Base-by-base conservation (phyloP, 2,113 vertebrate species). In the Pandion haliaetus region DNA sequence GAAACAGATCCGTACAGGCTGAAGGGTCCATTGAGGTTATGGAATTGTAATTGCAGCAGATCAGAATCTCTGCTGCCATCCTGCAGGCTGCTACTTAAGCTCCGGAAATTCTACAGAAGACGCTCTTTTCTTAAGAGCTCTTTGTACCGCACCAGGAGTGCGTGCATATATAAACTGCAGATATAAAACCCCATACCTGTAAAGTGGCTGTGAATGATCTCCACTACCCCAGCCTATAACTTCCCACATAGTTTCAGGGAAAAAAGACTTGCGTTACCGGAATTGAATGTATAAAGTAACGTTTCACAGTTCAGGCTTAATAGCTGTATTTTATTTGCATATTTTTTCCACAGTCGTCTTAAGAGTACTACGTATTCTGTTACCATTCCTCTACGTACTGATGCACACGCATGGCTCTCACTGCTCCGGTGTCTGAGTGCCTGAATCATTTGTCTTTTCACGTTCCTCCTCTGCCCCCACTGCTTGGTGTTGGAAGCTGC, bases 371-470 rank as follows among this genome's bases (percentile, higher is more conserved):
- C 1, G 4, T 32, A 2, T 44, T 61, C 78, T 2, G 2, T 17
- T 50, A 9, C 59, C 23, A 0, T 17, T 31, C 8, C 76, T 29
- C 36, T 8, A 8, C 0, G 2, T 8, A 11, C 40, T 6, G 55
- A 80, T 5, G 61, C 72, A 17, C 62, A 13, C 13, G 1, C 17
- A 2, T 8, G 76, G 76, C 90, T 67, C 85, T 62, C 9, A 0
- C 45, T 29, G 82, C 58, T 67, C 92, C 29, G 67, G 5, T 10
- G 58, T 66, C 90, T 42, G 40, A 90, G 71, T 5, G 57, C 92
- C 96, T 97, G 96, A 92, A 95, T 95, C 93, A 94, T 95, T 84
- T 73, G 77, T 96, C 97, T 96, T 97, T 96, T 88, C 95, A 81
- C 52, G 94, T 78, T 94, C 94, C 82, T 96, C 54, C 96, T 97